phyloP scores from a whole-genome alignment of 2,113 vertebrate species.

The Rattus rattus region DNA sequence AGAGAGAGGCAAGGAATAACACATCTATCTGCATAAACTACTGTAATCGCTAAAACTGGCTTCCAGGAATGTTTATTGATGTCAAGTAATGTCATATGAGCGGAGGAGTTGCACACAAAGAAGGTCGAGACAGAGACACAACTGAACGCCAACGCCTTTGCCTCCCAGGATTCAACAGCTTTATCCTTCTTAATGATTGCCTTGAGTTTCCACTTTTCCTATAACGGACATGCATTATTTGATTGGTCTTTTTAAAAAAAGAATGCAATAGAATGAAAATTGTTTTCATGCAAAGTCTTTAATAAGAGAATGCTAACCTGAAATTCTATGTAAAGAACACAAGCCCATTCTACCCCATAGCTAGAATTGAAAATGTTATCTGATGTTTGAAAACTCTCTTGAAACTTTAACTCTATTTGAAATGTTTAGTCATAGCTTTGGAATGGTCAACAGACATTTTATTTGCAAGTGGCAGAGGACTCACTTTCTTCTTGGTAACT shows the following conservation, averaged over 20 bases:
- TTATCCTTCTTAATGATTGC: conserved; percentile 1
- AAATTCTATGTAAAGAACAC: neutral
- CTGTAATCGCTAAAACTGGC: neutral
- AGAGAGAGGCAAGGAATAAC: conserved; percentile 22
- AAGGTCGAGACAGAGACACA: neutral
- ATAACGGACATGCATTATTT: conserved; percentile 27
- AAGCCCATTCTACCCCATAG: fast-evolving
- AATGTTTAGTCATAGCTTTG: conserved; percentile 29
- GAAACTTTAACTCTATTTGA: conserved; percentile 36
- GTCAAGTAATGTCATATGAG: neutral
- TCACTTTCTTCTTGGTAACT: conserved; percentile 42
- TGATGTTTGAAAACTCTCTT: conserved; percentile 32
- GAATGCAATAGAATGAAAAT: conserved; percentile 33
- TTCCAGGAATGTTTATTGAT: conserved; percentile 48
- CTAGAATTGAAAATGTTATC: conserved; percentile 37
- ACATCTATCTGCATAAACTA: neutral
- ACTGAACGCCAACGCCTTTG: conserved; percentile 12
- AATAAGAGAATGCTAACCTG: conserved; percentile 37
- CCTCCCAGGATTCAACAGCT: neutral
- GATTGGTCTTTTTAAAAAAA: neutral
- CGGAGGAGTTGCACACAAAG: neutral
- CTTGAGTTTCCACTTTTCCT: conserved; percentile 26
- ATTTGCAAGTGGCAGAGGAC: neutral
- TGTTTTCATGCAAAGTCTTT: neutral
- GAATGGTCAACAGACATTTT: conserved; percentile 8